Conservation (phyloP, 2,113 vertebrate species). For the Gavialis gangeticus region DNA sequence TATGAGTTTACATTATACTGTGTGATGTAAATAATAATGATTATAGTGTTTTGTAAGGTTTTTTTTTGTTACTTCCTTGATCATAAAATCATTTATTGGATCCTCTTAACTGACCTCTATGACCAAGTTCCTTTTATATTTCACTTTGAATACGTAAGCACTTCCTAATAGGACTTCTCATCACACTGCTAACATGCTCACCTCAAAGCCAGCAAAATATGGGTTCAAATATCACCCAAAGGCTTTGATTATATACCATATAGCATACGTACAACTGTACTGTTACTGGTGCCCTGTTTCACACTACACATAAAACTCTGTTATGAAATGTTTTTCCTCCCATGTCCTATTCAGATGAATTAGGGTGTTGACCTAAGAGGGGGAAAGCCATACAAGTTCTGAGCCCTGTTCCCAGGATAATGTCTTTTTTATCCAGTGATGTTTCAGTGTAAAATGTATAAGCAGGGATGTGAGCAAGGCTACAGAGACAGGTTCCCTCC, state of each 20-base stretch:
- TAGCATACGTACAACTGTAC: not conserved
- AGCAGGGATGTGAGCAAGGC: too few species aligned
- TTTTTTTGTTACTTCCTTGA: conserved; percentile 42
- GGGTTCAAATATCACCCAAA: not conserved
- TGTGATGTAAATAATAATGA: not conserved
- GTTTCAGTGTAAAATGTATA: too few species aligned
- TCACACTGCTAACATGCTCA: not conserved
- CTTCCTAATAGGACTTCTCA: not conserved
- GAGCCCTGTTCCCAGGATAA: too few species aligned
- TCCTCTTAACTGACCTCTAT: not conserved
- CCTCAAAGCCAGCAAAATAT: not conserved
- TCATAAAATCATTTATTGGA: conserved; percentile 43
- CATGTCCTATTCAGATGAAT: not conserved
- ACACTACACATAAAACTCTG: not conserved
- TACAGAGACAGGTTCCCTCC: too few species aligned
- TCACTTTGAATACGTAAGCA: not conserved
- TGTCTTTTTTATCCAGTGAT: too few species aligned
- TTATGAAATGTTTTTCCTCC: too few species aligned
- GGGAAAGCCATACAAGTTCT: too few species aligned
- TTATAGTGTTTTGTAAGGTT: conserved; percentile 8
- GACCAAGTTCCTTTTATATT: not conserved
- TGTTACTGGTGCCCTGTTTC: not conserved
- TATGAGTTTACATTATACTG: not conserved
- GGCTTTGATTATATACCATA: not conserved
- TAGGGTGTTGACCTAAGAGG: too few species aligned